Conservation (phyloP, 2,113 vertebrate genomes). For the Gorilla gorilla region DNA sequence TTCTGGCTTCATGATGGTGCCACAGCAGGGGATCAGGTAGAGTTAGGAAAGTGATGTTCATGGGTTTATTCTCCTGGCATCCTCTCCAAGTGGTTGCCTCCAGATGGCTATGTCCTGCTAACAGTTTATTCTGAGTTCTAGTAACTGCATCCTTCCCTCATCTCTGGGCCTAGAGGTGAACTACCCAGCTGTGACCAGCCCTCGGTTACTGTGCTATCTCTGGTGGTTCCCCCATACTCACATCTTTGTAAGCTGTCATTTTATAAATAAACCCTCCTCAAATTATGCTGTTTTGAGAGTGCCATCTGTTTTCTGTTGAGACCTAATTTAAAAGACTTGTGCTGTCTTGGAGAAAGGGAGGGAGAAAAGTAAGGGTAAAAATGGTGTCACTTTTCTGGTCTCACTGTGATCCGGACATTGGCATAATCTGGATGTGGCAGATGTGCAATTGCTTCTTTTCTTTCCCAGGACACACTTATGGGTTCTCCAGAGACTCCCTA, state of each 20-base stretch:
- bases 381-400: not conserved
- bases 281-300: conserved; percentile 32
- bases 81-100: not conserved
- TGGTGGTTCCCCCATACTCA: not conserved
- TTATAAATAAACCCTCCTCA: conserved; percentile 37
- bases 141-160: not conserved
- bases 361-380: not conserved
- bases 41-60: not conserved
- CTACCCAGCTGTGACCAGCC: not conserved
- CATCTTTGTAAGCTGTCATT: conserved; percentile 37
- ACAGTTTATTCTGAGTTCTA: not conserved
- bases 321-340: conserved; percentile 2
- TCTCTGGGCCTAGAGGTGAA: not conserved
- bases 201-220: not conserved
- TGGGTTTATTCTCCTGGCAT: not conserved
- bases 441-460: not conserved
- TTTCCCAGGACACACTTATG: not conserved
- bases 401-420: not conserved
- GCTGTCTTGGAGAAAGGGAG: not conserved
- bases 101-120: not conserved
- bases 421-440: not conserved
- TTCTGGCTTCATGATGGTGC: not conserved
- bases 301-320: conserved; percentile 60
- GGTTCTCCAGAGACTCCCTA: not conserved
- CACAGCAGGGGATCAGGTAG: not conserved